A percentile compares a stretch with the other conserved stretches of the same genome.
These are phyloP conservation scores for Geodia barretti DNA, from an alignment of 37 sponge, comb jelly and placozoan genomes.

Conservation along the genomic window DNA sequence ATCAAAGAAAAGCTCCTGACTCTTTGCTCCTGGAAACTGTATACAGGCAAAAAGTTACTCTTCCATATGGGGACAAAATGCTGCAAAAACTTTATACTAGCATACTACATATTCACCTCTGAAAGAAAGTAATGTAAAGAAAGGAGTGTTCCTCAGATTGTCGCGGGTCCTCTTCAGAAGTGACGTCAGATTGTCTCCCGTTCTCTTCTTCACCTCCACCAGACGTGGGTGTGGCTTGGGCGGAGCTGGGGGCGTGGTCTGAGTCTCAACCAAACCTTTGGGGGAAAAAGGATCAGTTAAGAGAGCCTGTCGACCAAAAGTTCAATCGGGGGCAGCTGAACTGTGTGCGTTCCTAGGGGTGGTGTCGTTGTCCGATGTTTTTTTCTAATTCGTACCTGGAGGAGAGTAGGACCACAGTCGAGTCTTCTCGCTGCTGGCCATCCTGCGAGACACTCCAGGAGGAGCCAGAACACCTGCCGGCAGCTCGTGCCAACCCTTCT, in stretches of 20 bases:
- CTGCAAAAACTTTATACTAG: no score
- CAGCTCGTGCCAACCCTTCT: constrained; percentile 45
- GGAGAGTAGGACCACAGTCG: constrained; percentile 53
- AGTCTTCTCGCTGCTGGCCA: constrained; percentile 51
- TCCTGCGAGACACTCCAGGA: constrained; percentile 33
- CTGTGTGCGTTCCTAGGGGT: no score
- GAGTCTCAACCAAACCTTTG: no score
- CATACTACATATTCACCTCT: constrained; percentile 19
- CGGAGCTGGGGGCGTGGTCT: no score
- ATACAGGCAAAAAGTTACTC: neutral
- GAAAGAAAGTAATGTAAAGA: constrained; percentile 62
- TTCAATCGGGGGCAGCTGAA: no score
- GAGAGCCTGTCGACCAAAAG: no score
- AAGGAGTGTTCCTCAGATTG: constrained; percentile 44
- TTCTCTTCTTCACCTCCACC: constrained; percentile 18
- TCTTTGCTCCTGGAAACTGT: constrained; percentile 51
- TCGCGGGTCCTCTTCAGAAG: constrained; percentile 4
- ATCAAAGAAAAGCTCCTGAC: constrained; percentile 44
- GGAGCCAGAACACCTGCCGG: neutral
- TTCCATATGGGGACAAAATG: neutral
- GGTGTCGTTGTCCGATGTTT: neutral
- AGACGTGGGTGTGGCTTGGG: no score
- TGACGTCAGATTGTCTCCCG: neutral
- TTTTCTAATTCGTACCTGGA: constrained; percentile 20
- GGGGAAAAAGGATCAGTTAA: no score